Evolutionary conservation across 2,797 vertebrate species (phyloP).

Genomic region (Sebastes steindachneri): DNA sequence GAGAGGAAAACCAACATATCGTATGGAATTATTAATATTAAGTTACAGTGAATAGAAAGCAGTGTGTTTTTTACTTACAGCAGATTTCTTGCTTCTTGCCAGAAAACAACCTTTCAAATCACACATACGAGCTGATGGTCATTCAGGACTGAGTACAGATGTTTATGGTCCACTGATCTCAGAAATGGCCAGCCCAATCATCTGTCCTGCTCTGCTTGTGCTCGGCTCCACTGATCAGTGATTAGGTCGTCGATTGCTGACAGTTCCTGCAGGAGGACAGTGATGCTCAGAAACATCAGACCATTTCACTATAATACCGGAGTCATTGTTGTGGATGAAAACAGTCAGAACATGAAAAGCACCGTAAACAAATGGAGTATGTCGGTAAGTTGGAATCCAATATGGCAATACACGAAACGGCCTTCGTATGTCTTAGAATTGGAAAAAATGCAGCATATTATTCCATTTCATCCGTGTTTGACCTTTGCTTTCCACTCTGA

Average conservation of each 20-base stretch:
- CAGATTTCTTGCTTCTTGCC: not conserved
- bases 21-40: not conserved
- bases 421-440: not conserved
- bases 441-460: not conserved
- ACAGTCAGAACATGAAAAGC: not conserved
- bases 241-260: conserved; percentile 38
- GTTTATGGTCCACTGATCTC: conserved; percentile 33
- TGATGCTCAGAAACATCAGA: not conserved
- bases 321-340: not conserved
- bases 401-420: not conserved
- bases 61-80: not conserved
- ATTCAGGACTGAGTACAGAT: conserved; percentile 12
- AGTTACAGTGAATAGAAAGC: not conserved
- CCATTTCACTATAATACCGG: not conserved
- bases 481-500: not conserved
- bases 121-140: conserved; percentile 6
- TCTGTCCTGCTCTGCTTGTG: not conserved
- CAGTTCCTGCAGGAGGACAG: not conserved
- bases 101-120: conserved; percentile 26
- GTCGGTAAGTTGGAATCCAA: not conserved
- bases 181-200: conserved; percentile 29
- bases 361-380: not conserved
- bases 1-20: not conserved
- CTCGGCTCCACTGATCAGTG: conserved; percentile 45
- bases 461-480: not conserved